Evolutionary conservation across 2,888 invertebrate genomes (phyloP), one percentile per base, ranked within the genome.

Genomic region (Spodoptera littoralis): DNA sequence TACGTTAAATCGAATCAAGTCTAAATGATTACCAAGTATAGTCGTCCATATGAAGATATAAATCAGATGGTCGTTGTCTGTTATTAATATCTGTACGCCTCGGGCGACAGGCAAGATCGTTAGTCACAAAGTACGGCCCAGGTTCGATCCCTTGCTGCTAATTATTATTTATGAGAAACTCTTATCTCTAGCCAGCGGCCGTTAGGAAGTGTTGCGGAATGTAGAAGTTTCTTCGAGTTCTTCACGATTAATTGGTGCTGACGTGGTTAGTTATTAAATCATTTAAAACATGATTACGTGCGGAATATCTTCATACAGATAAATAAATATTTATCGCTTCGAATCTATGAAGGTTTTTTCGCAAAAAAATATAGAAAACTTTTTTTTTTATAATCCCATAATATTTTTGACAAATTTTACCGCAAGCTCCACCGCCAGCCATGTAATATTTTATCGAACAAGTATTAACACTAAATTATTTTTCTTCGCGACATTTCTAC

Each of bases 141-240:
- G 86, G 86, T 91, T 90, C 84, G 85, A 89, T 84, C 88, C 89
- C 84, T 74, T 84, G 80, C 78, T 81, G 79, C 84, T 90, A 90
- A 92, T 92, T 90, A 91, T 91, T 88, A 90, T 92, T 91, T 90
- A 92, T 88, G 84, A 77, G 57, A 65, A 78, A 79, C 81, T 84
- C 84, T 89, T 87, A 86, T 88, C 84, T 84, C 64, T 74, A 60
- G 86, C 88, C 83, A 55, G 65, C 60, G 88, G 79, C 86, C 82
- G 60, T 55, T 79, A 86, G 85, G 85, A 86, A 87, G 83, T 86
- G 79, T 81, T 78, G 82, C 70, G 70, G 81, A 84, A 81, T 79
- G 77, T 76, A 69, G 67, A 66, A 77, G 69, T 66, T 75, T 69
- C 66, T 74, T 63, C 64, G 67, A 70, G 55, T 43, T 54, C n/a